Evolutionary conservation across 2,797 vertebrate species (phyloP).

Genomic region (Sibirionetta formosa): DNA sequence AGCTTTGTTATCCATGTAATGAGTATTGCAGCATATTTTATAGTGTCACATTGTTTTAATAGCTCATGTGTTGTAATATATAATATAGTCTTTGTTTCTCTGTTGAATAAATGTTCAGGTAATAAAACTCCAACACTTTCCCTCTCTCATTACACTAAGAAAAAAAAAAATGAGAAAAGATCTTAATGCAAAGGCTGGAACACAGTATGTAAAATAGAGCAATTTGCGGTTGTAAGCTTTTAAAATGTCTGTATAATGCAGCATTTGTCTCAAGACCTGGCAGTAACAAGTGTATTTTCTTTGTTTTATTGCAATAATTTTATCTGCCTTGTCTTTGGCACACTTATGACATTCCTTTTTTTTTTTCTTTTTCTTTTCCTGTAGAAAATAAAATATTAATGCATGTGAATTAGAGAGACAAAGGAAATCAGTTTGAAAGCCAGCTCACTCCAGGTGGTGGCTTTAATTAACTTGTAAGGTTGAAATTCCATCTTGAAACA

Average conservation of each 20-base stretch:
- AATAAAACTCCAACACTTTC: conserved; percentile 37
- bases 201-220: conserved; percentile 33
- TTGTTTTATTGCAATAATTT: conserved; percentile 73
- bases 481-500: conserved; percentile 57
- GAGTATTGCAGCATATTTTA: conserved; percentile 54
- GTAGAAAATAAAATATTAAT: conserved; percentile 77
- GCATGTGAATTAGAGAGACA: conserved; percentile 52
- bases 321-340: conserved; percentile 68
- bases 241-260: conserved; percentile 54
- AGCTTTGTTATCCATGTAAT: conserved; percentile 61
- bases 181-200: conserved; percentile 43
- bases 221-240: conserved; percentile 39
- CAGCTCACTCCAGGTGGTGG: conserved; percentile 47
- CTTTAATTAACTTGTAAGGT: conserved; percentile 75
- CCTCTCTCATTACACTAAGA: conserved; percentile 36
- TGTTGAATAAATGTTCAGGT: conserved; percentile 56
- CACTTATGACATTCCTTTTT: conserved; percentile 41
- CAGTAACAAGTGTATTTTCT: conserved; percentile 67
- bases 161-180: conserved; percentile 17
- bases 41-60: conserved; percentile 65
- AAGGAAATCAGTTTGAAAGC: conserved; percentile 73
- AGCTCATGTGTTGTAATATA: conserved; percentile 43
- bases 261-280: conserved; percentile 55
- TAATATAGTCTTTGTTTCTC: conserved; percentile 58
- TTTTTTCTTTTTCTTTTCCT: conserved; percentile 6